A percentile compares a stretch with the other conserved stretches of the same genome.
Conservation (phyloP, 2,113 vertebrate species). For the Laticauda colubrina region DNA sequence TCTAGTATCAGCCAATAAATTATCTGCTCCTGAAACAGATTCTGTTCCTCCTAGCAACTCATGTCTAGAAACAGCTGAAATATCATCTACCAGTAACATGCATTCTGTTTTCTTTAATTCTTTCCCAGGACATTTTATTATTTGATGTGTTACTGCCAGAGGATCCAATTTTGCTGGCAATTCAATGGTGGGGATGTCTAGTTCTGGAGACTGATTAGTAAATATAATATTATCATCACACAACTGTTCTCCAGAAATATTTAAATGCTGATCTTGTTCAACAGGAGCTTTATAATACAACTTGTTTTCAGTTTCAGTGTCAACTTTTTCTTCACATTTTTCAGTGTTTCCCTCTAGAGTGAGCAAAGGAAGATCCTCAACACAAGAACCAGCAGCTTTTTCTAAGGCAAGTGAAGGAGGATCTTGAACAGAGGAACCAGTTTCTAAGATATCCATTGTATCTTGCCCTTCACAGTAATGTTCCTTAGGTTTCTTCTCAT, state of each 20-base stretch:
- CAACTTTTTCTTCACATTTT: slow-evolving; percentile 37
- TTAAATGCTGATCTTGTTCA: slow-evolving; percentile 33
- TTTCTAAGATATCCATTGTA: slow-evolving; percentile 17
- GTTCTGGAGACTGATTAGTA: neutral
- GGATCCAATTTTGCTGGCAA: neutral
- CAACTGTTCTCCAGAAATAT: slow-evolving; percentile 45
- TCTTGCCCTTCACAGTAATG: slow-evolving; percentile 40
- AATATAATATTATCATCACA: neutral
- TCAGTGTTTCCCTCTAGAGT: slow-evolving; percentile 32
- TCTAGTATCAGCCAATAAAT: slow-evolving; percentile 18
- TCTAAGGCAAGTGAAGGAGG: slow-evolving; percentile 30
- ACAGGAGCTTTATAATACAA: slow-evolving; percentile 30
- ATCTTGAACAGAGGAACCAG: slow-evolving; percentile 41
- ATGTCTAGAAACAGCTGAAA: slow-evolving; percentile 15
- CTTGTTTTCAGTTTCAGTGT: slow-evolving; percentile 22
- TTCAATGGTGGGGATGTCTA: neutral
- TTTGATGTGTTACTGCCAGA: neutral
- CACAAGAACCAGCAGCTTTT: slow-evolving; percentile 32
- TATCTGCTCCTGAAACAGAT: slow-evolving; percentile 33
- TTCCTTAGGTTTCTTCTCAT: slow-evolving; percentile 31
- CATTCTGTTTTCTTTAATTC: neutral
- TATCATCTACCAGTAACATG: neutral
- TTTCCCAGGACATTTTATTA: neutral
- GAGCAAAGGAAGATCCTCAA: slow-evolving; percentile 36
- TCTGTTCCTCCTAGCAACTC: slow-evolving; percentile 8